phyloP scores from a whole-genome alignment of 2,113 vertebrate genomes.

The Hepsetus odoe region DNA sequence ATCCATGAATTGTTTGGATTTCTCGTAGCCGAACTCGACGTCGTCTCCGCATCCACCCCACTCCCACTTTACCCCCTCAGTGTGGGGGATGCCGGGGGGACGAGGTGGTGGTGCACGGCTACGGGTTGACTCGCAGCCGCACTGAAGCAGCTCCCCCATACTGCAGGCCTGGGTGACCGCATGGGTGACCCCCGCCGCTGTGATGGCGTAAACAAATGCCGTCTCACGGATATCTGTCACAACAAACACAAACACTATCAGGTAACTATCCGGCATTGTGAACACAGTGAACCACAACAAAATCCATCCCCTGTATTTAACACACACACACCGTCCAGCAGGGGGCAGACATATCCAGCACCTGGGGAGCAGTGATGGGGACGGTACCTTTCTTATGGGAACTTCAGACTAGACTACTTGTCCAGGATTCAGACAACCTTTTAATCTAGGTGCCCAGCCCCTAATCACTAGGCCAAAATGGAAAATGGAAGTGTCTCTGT shows the following conservation, averaged over 20 bases:
- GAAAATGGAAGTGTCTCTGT: too few relatives aligned
- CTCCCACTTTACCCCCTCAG: slow-evolving; percentile 90
- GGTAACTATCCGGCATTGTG: too few relatives aligned
- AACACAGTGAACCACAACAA: too few relatives aligned
- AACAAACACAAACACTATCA: slow-evolving; percentile 42
- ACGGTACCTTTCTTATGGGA: too few relatives aligned
- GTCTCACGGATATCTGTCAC: slow-evolving; percentile 92
- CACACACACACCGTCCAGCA: too few relatives aligned
- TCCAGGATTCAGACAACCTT: too few relatives aligned
- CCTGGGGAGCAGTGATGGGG: too few relatives aligned
- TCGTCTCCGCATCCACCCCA: slow-evolving; percentile 97
- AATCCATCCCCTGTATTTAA: too few relatives aligned
- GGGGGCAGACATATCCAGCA: too few relatives aligned
- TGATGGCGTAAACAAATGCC: slow-evolving; percentile 95
- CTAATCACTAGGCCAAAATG: too few relatives aligned
- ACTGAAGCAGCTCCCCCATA: slow-evolving; percentile 95
- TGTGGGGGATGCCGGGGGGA: slow-evolving; percentile 53
- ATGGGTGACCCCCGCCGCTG: slow-evolving; percentile 90
- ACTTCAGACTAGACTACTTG: too few relatives aligned
- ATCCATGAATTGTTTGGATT: slow-evolving; percentile 97
- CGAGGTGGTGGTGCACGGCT: slow-evolving; percentile 79
- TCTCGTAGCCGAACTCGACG: slow-evolving; percentile 95
- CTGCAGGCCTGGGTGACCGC: slow-evolving; percentile 97
- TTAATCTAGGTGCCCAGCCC: too few relatives aligned
- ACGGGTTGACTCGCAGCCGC: slow-evolving; percentile 89